These are phyloP conservation scores for Leptopilina boulardi DNA, from an alignment of 1,140 invertebrate species.

Conservation along the genomic window DNA sequence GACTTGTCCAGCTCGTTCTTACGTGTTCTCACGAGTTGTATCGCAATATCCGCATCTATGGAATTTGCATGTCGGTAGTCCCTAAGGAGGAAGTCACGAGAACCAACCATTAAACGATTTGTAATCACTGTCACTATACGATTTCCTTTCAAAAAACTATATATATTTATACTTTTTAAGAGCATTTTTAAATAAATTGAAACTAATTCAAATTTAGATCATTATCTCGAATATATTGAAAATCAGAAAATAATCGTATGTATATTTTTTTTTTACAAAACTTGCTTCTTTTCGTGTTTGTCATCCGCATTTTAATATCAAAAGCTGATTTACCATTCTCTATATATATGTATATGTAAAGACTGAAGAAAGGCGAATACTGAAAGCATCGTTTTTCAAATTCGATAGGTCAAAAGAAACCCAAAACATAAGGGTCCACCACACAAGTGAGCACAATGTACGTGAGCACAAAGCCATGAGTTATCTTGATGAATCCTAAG, in stretches of 20 bases:
- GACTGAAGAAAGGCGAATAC: neutral
- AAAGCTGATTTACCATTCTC: neutral
- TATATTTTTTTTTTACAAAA: too few species aligned
- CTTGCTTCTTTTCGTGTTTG: too few species aligned
- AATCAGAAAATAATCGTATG: too few species aligned
- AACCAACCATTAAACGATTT: conserved; percentile 21
- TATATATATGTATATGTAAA: neutral
- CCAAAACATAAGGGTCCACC: conserved; percentile 57
- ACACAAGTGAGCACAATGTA: conserved; percentile 56
- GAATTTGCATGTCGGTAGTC: conserved; percentile 28
- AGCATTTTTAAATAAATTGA: too few species aligned
- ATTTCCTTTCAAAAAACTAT: neutral
- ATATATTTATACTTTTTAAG: neutral
- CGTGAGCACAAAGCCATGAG: conserved; percentile 62
- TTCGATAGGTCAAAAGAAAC: conserved; percentile 45
- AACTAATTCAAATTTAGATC: neutral
- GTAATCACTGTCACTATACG: conserved; percentile 8
- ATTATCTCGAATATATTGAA: too few species aligned
- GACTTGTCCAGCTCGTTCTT: conserved; percentile 23
- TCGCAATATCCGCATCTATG: conserved; percentile 28
- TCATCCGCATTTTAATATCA: neutral
- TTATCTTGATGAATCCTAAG: conserved; percentile 74
- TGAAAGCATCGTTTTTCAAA: conserved; percentile 25
- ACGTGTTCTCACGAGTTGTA: conserved; percentile 25
- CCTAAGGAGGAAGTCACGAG: conserved; percentile 19